These are phyloP conservation scores for Drosophila anomalata DNA, from an alignment of 2,888 invertebrate species.

Conservation along the genomic window DNA sequence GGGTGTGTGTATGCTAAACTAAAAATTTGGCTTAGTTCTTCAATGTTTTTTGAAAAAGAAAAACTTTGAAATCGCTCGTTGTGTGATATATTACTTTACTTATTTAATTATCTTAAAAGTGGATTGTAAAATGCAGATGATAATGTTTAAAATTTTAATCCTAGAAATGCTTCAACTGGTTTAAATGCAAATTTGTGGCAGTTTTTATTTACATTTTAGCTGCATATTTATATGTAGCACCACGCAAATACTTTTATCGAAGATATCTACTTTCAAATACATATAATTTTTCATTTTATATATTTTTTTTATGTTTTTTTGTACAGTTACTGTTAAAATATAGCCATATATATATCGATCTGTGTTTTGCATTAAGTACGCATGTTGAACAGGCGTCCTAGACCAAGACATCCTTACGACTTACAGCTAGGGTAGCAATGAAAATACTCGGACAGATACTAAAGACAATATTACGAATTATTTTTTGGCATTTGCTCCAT, in stretches of 20 bases:
- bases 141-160: slow-evolving; percentile 43
- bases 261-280: slow-evolving; percentile 57
- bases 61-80: slow-evolving; percentile 33
- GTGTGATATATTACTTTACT: slow-evolving; percentile 15
- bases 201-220: slow-evolving; percentile 69
- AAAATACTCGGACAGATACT: slow-evolving; percentile 27
- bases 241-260: slow-evolving; percentile 59
- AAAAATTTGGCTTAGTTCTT: slow-evolving; percentile 46
- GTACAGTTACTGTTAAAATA: slow-evolving; percentile 37
- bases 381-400: slow-evolving; percentile 61
- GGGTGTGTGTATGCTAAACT: slow-evolving; percentile 26
- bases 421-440: slow-evolving; percentile 24
- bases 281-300: slow-evolving; percentile 4
- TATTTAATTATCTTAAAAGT: slow-evolving; percentile 24
- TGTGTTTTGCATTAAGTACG: slow-evolving; percentile 38
- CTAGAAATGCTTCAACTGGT: slow-evolving; percentile 75
- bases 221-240: slow-evolving; percentile 53
- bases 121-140: slow-evolving; percentile 28
- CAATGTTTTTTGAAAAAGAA: neutral
- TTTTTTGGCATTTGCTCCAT: slow-evolving; percentile 40
- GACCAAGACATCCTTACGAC: slow-evolving; percentile 27
- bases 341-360: slow-evolving; percentile 19
- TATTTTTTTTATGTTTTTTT: slow-evolving; percentile 12
- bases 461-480: slow-evolving; percentile 47
- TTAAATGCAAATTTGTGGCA: slow-evolving; percentile 71